Evolutionary conservation across 1,140 invertebrate genomes (phyloP), one percentile per base, ranked within the genome.

Genomic region (Lepidotrigona ventralis): DNA sequence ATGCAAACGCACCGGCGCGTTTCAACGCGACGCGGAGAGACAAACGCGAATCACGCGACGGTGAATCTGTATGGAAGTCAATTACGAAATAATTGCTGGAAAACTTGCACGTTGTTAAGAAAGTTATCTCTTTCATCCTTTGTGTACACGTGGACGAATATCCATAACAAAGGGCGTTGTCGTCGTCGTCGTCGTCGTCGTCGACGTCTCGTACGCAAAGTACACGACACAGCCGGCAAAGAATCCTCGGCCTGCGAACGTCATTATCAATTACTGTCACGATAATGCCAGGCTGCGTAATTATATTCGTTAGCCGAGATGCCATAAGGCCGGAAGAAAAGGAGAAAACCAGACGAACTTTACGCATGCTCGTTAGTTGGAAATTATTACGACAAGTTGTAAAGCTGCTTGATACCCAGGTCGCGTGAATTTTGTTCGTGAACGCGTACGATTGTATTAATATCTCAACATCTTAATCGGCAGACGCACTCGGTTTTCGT

Each of bases 361-460:
- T 23, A 71, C 29, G 39, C 46, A 21, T 5, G 39, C n/a, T 17
- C 26, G 68, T 60, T 70, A 51, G 39, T 19, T 2, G 51, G 46
- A 70, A 69, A 70, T 86, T 85, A 76, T 64, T 81, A 51, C 78
- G 85, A 78, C 71, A 46, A 29, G 39, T 60, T 60, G 12, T 46
- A 46, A 60, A 19, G 66, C 53, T 58, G 68, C 60, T 83, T 60
- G 80, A 68, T 80, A 77, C 58, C 21, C 72, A 54, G 77, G 71
- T 79, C 84, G 26, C 78, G 71, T 58, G 82, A 84, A 70, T 85
- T 73, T 69, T 64, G 15, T 19, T 58, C 58, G 70, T 70, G 85
- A 88, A 86, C 79, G 84, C 80, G 69, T 84, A 84, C 84, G 70
- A 74, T 63, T 64, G 46, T 73, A 86, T 86, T 84, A 88, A 86